phyloP scores from a whole-genome alignment of 92 coral and sea anemone species.

The Phymanthus crucifer region DNA sequence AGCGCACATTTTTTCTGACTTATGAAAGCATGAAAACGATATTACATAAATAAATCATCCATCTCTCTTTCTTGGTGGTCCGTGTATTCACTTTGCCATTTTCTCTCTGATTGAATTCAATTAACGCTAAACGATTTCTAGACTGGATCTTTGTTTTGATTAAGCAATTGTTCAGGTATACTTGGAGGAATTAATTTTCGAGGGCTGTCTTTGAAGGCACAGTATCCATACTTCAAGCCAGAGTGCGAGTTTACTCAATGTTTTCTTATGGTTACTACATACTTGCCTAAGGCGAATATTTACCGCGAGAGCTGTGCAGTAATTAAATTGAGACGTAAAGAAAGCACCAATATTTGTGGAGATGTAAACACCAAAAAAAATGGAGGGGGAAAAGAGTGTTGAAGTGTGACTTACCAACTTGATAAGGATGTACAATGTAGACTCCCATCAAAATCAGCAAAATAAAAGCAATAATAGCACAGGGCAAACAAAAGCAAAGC shows the following conservation, averaged over 20 bases:
- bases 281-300: slow-evolving; percentile 6
- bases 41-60: not conserved
- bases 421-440: slow-evolving; percentile 78
- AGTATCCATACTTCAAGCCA: not conserved
- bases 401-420: slow-evolving; percentile 57
- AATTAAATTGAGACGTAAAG: not conserved
- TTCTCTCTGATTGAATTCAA: slow-evolving; percentile 5
- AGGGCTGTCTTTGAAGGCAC: not conserved
- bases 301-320: not conserved
- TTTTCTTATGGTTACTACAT: not conserved
- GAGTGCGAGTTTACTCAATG: not conserved
- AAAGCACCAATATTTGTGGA: not conserved
- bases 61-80: not conserved
- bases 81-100: not conserved
- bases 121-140: not conserved
- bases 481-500: slow-evolving; percentile 86
- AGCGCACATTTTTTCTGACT: not conserved
- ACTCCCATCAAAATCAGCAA: slow-evolving; percentile 75
- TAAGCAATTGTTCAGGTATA: not conserved
- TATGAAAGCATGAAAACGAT: not conserved
- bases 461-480: slow-evolving; percentile 71
- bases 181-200: not conserved
- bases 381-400: no score
- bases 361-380: not conserved
- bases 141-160: slow-evolving; percentile 17